Evolutionary conservation across 2,888 invertebrate species (phyloP), one percentile per base, ranked within the genome.

Genomic region (Epicampocera succincta): DNA sequence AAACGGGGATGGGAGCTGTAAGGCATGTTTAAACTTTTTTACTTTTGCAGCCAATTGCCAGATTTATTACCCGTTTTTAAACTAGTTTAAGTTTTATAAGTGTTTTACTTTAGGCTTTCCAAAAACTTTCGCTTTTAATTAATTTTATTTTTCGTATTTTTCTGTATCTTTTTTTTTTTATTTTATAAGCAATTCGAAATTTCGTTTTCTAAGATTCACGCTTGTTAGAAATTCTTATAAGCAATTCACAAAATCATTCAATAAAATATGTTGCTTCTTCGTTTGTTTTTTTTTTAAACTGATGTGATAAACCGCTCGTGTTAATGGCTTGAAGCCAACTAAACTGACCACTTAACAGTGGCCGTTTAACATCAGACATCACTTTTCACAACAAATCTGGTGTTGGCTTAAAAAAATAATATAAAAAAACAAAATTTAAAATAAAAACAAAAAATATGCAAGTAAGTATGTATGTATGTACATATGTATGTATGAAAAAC

Each of bases 311-410:
- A 86, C 90, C 87, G 89, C 84, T 87, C 89, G 89, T 88, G 89
- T 86, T 89, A 89, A 89, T 90, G 87, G 89, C 87, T 86, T 85
- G 86, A 86, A 88, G 87, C 87, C 87, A 87, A 89, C 89, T 89
- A 88, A 86, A 87, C 52, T 75, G 78, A 77, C 77, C 83, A 82
- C 65, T 80, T 63, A 75, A 76, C 74, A 75, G 74, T 83, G 79
- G 66, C 74, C 71, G 65, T 54, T 72, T 38, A 72, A 72, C 65
- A 66, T 38, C 78, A 66, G 65, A 52, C 60, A 19, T 13, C 12
- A 25, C 44, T 38, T 48, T 73, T 33, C 17, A 74, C 73, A 61
- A 54, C 60, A 76, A 75, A 76, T 61, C 75, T 80, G 11, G 42
- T 63, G 54, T 40, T 63, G 42, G 40, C 11, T 54, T 74, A 29